Base-by-base conservation (phyloP, 2,113 vertebrate genomes). In the Cariama cristata region DNA sequence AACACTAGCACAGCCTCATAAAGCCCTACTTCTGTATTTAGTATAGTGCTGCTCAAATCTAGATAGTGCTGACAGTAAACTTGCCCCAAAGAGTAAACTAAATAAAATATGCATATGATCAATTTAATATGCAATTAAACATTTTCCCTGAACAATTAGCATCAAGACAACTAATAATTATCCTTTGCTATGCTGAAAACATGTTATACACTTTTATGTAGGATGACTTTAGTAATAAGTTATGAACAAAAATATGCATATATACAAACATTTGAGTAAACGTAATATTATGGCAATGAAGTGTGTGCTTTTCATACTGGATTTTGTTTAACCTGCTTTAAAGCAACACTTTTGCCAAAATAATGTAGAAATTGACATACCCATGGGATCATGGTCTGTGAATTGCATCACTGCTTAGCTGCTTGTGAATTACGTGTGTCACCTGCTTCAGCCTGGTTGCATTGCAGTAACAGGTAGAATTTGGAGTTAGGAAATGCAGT, bases 151-250 rank as follows among this genome's bases (percentile, higher is more conserved):
- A 93, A 85, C 75, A 88, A 86, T 96, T 97, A 96, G 60, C 90
- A 96, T 96, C 71, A 76, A 96, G 88, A 95, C 88, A 96, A 90
- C 79, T 95, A 93, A 93, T 96, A 94, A 95, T 97, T 95, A 94
- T 80, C 86, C 59, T 59, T 63, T 93, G 86, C 49, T 72, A 86
- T 1, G 8, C 64, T 86, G 88, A 71, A 94, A 93, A 80, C 75
- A 49, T 80, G 60, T 89, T 93, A 82, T 76, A 66, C 23, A 3
- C 40, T 5, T 91, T 96, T 95, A 71, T 96, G 90, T 91, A 86
- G 79, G 86, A 86, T 84, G 75, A 73, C 63, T 96, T 95, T 44
- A 75, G 64, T 95, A 92, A 47, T 90, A 97, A 93, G 67, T 94
- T 90, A 67, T 38, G 90, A 89, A 80, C 83, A 93, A 90, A 97